Conservation (phyloP, 2,888 invertebrate species). For the Octonoba sinensis region DNA sequence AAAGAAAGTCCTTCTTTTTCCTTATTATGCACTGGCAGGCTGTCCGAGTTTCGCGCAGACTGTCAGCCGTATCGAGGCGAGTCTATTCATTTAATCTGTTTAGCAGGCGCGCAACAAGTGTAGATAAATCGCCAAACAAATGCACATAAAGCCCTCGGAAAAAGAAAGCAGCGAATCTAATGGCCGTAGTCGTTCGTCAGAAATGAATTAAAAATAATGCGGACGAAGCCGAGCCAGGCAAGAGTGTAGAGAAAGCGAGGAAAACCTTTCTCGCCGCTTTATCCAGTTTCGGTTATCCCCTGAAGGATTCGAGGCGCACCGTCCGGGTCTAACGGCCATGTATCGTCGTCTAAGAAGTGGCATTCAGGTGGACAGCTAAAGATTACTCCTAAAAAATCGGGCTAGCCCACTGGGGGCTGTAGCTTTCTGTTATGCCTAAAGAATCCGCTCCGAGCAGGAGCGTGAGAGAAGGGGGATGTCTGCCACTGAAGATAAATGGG, state of each 20-base stretch:
- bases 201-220: constrained; percentile 65
- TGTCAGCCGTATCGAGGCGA: too few relatives aligned
- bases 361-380: constrained; percentile 63
- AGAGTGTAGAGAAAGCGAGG: constrained; percentile 39
- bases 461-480: constrained; percentile 31
- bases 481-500: constrained; percentile 62
- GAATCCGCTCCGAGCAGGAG: constrained; percentile 45
- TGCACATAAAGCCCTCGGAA: constrained; percentile 54
- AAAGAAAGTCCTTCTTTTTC: too few relatives aligned
- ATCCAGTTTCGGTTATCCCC: constrained; percentile 64
- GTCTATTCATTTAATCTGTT: too few relatives aligned
- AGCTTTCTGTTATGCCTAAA: constrained; percentile 64
- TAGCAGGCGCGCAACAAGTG: constrained; percentile 51
- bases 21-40: too few relatives aligned
- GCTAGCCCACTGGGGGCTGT: constrained; percentile 60
- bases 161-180: constrained; percentile 55
- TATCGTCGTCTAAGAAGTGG: constrained; percentile 64
- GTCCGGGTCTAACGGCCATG: constrained; percentile 57
- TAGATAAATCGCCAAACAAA: constrained; percentile 58
- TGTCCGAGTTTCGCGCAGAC: too few relatives aligned
- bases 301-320: constrained; percentile 45
- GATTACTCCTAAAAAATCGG: constrained; percentile 65
- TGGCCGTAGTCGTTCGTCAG: constrained; percentile 55
- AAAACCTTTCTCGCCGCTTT: constrained; percentile 61
- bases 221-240: constrained; percentile 34